These are phyloP conservation scores for Hydrotaea diabolus DNA, from an alignment of 2,888 invertebrate species.

Conservation along the genomic window DNA sequence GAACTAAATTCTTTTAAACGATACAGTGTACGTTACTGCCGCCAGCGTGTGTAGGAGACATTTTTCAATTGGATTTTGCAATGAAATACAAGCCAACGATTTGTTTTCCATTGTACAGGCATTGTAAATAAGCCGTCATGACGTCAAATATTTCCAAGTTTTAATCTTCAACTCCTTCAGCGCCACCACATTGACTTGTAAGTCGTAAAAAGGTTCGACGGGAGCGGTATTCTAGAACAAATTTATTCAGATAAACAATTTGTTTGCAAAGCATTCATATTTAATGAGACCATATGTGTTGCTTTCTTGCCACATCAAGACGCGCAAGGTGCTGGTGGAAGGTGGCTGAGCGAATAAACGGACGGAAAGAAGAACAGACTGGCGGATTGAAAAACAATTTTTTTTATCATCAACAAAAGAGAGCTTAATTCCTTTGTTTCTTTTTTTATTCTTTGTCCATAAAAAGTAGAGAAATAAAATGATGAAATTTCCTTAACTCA, in stretches of 20 bases:
- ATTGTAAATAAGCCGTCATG: no score
- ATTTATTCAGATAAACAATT: slow-evolving; percentile 37
- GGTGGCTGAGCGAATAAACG: neutral
- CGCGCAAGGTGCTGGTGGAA: neutral
- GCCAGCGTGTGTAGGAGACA: no score
- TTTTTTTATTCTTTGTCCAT: no score
- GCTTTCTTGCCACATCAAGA: neutral
- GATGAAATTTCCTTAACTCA: slow-evolving; percentile 49
- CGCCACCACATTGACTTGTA: neutral
- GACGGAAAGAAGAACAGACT: neutral
- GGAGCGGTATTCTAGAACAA: neutral
- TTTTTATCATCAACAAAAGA: slow-evolving; percentile 24
- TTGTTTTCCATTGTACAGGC: no score
- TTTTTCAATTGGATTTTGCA: no score
- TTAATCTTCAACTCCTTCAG: neutral
- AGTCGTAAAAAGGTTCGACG: neutral
- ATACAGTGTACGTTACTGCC: no score
- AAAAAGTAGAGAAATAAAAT: neutral
- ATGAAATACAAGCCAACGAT: no score
- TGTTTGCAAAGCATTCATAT: slow-evolving; percentile 21
- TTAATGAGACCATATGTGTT: slow-evolving; percentile 33
- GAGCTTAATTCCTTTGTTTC: slow-evolving; percentile 18
- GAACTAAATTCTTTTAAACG: no score
- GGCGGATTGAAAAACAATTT: neutral
- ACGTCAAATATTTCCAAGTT: neutral